phyloP scores from a whole-genome alignment of 2,888 invertebrate species.

The Mallateleia sp. region DNA sequence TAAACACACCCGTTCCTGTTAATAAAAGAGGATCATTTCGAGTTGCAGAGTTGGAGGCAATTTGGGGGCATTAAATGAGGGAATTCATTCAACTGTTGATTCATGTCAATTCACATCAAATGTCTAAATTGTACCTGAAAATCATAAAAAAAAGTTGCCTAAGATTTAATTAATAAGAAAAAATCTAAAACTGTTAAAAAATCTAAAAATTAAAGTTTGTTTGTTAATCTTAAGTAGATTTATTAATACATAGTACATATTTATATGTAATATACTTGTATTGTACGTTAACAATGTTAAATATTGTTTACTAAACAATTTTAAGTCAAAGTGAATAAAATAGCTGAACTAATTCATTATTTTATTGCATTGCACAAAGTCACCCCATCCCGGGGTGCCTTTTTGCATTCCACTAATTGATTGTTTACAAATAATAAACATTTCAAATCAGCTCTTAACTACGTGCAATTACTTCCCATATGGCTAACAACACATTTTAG shows the following conservation, averaged over 20 bases:
- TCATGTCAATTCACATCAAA: conserved; percentile 7
- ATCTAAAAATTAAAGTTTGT: neutral
- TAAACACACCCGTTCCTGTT: conserved; percentile 33
- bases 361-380: conserved; percentile 29
- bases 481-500: too few relatives aligned
- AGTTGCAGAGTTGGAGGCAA: conserved; percentile 39
- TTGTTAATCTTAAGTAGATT: too few relatives aligned
- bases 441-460: too few relatives aligned
- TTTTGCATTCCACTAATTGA: conserved; percentile 20
- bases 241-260: too few relatives aligned
- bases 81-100: too few relatives aligned
- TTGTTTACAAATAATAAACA: conserved; percentile 14
- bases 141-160: conserved; percentile 1
- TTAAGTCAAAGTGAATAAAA: too few relatives aligned
- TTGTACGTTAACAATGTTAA: neutral
- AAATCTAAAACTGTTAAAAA: too few relatives aligned
- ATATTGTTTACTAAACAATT: too few relatives aligned
- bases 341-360: neutral
- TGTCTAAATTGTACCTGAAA: conserved; percentile 13
- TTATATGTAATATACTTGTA: conserved; percentile 21
- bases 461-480: too few relatives aligned
- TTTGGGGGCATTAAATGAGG: conserved; percentile 34
- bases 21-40: conserved; percentile 38
- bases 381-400: conserved; percentile 37
- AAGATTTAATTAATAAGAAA: conserved; percentile 1